Base-by-base conservation (phyloP, 2,113 vertebrate genomes). In the Ceyx margarethae region DNA sequence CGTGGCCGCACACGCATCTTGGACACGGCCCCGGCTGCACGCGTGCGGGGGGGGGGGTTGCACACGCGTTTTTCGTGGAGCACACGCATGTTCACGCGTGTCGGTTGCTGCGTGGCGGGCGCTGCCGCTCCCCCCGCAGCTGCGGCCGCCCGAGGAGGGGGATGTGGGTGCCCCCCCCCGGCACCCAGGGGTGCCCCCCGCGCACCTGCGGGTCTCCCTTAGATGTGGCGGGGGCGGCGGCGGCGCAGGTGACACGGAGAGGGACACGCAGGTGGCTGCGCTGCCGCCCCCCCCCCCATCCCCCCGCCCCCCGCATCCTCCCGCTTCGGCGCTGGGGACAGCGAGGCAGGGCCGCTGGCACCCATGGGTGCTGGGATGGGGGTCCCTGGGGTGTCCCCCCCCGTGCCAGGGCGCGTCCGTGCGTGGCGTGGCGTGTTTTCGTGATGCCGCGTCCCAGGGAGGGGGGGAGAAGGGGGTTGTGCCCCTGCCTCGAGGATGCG, bases 61-160 rank as follows among this genome's bases (percentile, higher is more conserved):
- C 48, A 50, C 48, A 50, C 11, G 9, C 35, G 20, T 19, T 35
- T 45, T 9, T 7, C 3, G 2, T 25, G 67, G 33, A 28, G 14
- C 8, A 14, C 3, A 4, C 9, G 8, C 54, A 0, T 53, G 68
- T 62, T 29, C 6, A 28, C 0, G 7, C 60, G 0, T 42, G 37
- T 37, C 37, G 35, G 69, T 79, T 8, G 23, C 15, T 11, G 35
- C 13, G 3, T 33, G 85, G 72, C 18, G 10, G 2, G 42, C 22
- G 60, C 62, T 2, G 5, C 73, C 10, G 6, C 18, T 37, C 13
- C 29, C 53, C 28, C 43, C 15, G 1, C 7, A 10, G 42, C 64
- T 10, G 3, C 42, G 26, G 66, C 57, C 5, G 15, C 68, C 57
- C 5, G 13, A 13, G 20, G 33, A 14, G 0, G 28, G n/a, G 42